Evolutionary conservation across 2,113 vertebrate species (phyloP).

Genomic region (Peucedramus taeniatus): DNA sequence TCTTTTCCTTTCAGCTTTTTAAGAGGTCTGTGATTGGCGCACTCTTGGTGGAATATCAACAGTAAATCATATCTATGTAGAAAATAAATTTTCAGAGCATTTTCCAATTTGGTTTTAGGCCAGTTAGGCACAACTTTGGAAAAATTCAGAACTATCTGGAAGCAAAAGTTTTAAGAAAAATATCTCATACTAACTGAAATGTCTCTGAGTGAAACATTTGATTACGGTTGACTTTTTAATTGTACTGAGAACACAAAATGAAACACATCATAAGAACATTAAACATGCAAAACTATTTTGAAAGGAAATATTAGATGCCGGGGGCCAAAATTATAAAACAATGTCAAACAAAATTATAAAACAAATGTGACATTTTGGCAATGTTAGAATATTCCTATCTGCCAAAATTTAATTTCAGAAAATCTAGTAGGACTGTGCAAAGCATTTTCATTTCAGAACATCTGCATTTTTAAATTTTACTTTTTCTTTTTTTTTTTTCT

Average conservation of each 20-base stretch:
- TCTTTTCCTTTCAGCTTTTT: conserved; percentile 4
- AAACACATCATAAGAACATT: conserved; percentile 33
- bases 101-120: not conserved
- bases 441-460: not conserved
- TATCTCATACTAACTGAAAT: not conserved
- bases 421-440: not conserved
- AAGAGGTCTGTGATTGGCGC: not conserved
- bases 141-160: not conserved
- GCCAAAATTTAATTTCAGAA: conserved; percentile 11
- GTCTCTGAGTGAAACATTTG: not conserved
- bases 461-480: not conserved
- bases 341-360: conserved; percentile 25
- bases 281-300: not conserved
- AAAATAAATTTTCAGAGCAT: not conserved
- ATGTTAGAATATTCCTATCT: not conserved
- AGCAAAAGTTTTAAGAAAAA: not conserved
- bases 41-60: not conserved
- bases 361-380: not conserved
- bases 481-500: not conserved
- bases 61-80: not conserved
- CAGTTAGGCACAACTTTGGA: not conserved
- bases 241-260: conserved; percentile 22
- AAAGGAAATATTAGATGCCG: not conserved
- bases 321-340: conserved; percentile 12
- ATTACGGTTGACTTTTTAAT: conserved; percentile 27